Evolutionary conservation across 2,797 vertebrate genomes (phyloP), one percentile per base, ranked within the genome.

Genomic region (Takifugu ocellatus): DNA sequence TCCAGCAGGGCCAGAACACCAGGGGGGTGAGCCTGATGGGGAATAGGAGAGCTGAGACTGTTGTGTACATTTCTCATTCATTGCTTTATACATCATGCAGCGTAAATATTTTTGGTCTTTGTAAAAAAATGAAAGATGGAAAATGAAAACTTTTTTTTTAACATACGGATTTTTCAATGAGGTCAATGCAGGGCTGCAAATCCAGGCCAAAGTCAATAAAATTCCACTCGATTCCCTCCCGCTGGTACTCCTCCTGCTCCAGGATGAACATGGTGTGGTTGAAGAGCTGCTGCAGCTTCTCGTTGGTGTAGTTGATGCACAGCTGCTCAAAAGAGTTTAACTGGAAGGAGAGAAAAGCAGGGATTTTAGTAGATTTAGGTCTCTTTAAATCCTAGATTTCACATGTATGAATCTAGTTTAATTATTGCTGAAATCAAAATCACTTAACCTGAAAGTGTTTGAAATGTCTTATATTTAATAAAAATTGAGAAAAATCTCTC

Each of bases 221-320:
- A 85, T 92, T 96, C 95, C 95, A 98, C 75, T 98, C 95, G 1
- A 97, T 97, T 78, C 95, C 94, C 71, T 97, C 95, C 4, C 95
- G 75, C 80, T 95, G 93, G 77, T 97, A 97, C 82, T 97, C 95
- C 66, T 97, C 95, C 79, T 97, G 95, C 80, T 97, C 95, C 90
- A 97, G 14, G 81, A 96, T 92, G 88, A 96, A 97, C 94, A 97
- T 97, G 62, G 95, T 97, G 90, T 97, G 94, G 86, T 97, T 97
- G 92, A 97, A 97, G 58, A 97, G 93, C 88, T 97, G 95, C 88
- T 97, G 95, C 46, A 97, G 92, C 75, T 94, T 96, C 87, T 97
- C 94, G 10, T 97, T 97, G 52, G 95, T 97, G 87, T 94, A 97
- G 85, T 97, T 97, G 83, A 97, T 97, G 60, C 95, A 97, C 51